These are phyloP conservation scores for Drosophila paulistorum DNA, from an alignment of 1,140 invertebrate species.

Conservation along the genomic window DNA sequence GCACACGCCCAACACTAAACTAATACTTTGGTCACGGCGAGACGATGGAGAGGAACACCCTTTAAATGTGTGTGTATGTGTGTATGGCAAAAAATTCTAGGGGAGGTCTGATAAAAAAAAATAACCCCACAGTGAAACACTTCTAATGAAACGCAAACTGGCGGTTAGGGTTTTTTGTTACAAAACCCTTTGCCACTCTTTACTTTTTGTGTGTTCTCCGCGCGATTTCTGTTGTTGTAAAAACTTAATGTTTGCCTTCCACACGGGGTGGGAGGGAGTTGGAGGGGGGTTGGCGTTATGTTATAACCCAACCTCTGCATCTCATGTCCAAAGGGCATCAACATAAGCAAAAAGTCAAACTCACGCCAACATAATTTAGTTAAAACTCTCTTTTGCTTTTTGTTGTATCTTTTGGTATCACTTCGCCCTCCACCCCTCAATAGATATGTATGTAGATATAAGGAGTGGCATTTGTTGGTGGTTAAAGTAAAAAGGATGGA, in stretches of 20 bases:
- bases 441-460: constrained; percentile 4
- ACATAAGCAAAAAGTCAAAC: constrained; percentile 50
- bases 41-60: constrained; percentile 19
- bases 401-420: neutral
- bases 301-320: constrained; percentile 37
- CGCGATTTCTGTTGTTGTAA: constrained; percentile 6
- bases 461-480: constrained; percentile 35
- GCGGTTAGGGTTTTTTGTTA: constrained; percentile 33
- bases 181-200: constrained; percentile 21
- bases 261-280: neutral
- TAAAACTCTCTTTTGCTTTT: constrained; percentile 38
- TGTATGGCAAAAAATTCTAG: constrained; percentile 35
- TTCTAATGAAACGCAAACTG: constrained; percentile 53
- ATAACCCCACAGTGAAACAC: constrained; percentile 11
- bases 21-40: constrained; percentile 37
- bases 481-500: neutral
- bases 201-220: neutral
- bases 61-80: constrained; percentile 19
- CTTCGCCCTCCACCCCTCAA: neutral
- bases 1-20: constrained; percentile 56
- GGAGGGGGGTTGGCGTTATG: neutral
- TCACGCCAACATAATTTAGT: constrained; percentile 65
- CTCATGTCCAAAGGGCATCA: constrained; percentile 60
- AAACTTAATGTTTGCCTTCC: constrained; percentile 43
- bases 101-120: constrained; percentile 18